These are phyloP conservation scores for Balaeniceps rex DNA, from an alignment of 2,113 vertebrate genomes.

Conservation along the genomic window DNA sequence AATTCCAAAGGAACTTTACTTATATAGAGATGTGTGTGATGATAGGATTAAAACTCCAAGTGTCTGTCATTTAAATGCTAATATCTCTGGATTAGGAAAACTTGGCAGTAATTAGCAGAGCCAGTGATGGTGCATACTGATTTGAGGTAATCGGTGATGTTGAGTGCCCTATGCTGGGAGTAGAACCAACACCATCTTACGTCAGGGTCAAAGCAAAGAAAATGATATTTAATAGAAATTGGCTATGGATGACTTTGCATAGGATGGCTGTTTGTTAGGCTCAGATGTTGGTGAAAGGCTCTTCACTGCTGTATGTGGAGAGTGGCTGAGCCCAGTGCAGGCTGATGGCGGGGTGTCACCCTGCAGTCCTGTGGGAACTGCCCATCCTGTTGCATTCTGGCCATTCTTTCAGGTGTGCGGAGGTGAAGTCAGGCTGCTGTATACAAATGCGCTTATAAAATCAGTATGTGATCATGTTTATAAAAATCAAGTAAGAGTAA, in stretches of 20 bases:
- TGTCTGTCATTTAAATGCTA: constrained; percentile 44
- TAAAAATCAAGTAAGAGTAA: neutral
- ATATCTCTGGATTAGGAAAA: constrained; percentile 10
- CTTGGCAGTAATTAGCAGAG: neutral
- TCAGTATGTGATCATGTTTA: neutral
- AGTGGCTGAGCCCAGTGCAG: neutral
- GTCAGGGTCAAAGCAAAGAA: neutral
- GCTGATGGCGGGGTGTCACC: neutral
- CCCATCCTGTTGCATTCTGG: neutral
- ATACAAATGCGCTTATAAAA: neutral
- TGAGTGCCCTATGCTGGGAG: neutral
- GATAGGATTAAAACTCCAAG: constrained; percentile 27
- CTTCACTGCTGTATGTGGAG: neutral
- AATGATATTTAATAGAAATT: neutral
- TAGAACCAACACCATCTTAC: neutral
- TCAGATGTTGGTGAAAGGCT: neutral
- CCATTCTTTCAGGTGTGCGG: neutral
- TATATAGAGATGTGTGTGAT: constrained; percentile 14
- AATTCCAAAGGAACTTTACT: constrained; percentile 14
- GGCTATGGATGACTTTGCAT: neutral
- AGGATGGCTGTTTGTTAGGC: neutral
- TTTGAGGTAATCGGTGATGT: neutral
- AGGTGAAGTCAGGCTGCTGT: neutral
- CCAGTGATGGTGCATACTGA: constrained; percentile 12
- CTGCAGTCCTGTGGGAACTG: neutral